phyloP scores from a whole-genome alignment of 2,797 vertebrate species.

The Propithecus perrieri region DNA sequence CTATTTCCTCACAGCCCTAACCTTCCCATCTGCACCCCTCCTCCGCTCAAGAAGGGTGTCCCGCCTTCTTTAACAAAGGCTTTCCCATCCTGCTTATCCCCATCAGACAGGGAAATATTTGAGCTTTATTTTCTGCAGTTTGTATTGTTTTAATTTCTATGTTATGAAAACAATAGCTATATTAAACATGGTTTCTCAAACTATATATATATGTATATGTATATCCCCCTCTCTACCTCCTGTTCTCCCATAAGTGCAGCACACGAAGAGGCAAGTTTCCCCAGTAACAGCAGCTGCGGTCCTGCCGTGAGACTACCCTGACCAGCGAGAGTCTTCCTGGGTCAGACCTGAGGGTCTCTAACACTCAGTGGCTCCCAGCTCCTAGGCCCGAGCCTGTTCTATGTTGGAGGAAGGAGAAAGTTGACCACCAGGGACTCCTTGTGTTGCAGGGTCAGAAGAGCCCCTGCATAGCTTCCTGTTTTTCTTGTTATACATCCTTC shows the following conservation, averaged over 20 bases:
- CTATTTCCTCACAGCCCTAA: background rate
- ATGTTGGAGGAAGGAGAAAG: background rate
- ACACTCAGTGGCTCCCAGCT: background rate
- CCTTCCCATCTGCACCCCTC: background rate
- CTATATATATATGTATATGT: fast-evolving
- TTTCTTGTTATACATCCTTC: background rate
- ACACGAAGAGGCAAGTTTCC: background rate
- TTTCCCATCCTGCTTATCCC: background rate
- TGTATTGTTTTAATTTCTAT: constrained; percentile 7
- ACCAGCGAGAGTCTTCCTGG: background rate
- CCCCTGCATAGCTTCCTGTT: background rate
- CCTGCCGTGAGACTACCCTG: fast-evolving
- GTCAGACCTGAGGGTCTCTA: background rate
- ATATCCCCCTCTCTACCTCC: background rate
- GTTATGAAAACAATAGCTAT: background rate
- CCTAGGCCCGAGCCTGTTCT: background rate
- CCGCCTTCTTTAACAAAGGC: background rate
- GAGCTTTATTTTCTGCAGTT: constrained; percentile 13
- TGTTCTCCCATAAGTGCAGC: background rate
- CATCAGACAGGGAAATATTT: background rate
- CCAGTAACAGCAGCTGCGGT: background rate
- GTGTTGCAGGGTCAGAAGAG: background rate
- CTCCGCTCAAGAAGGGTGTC: background rate
- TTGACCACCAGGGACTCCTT: background rate
- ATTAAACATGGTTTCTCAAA: background rate